These are phyloP conservation scores for Harpagifer antarcticus DNA, from an alignment of 2,797 vertebrate genomes.

Conservation along the genomic window DNA sequence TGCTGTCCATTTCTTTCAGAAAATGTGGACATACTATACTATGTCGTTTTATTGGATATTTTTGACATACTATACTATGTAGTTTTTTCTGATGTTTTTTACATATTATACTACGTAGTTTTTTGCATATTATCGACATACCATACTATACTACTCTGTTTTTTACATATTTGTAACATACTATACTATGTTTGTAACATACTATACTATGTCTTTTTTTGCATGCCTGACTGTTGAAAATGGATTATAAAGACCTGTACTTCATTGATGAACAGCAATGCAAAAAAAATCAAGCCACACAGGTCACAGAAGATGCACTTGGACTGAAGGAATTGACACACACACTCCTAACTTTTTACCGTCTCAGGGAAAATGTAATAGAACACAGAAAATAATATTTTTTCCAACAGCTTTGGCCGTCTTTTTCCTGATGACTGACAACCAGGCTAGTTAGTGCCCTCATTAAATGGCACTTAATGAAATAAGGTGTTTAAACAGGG, in stretches of 20 bases:
- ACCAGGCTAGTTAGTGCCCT: conserved; percentile 70
- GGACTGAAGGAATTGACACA: conserved; percentile 42
- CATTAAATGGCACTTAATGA: conserved; percentile 81
- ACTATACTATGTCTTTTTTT: no score
- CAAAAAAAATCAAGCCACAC: conserved; percentile 34
- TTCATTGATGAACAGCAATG: conserved; percentile 32
- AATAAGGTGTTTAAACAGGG: conserved; percentile 79
- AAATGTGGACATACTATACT: no score
- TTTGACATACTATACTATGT: no score
- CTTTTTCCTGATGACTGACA: conserved; percentile 75
- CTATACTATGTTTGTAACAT: no score
- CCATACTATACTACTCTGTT: no score
- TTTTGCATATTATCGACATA: no score
- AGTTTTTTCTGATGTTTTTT: no score
- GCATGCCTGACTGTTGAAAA: no score
- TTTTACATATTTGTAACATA: no score
- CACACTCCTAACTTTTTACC: conserved; percentile 49
- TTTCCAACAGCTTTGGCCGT: conserved; percentile 64
- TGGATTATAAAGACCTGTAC: conserved; percentile 26
- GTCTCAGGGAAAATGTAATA: conserved; percentile 60
- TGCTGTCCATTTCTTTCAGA: no score
- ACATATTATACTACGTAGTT: no score
- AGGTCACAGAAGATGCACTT: conserved; percentile 56
- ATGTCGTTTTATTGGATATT: no score
- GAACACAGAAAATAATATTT: conserved; percentile 64